Conservation (phyloP, 92 coral and sea anemone species). For the Porites lobata region DNA sequence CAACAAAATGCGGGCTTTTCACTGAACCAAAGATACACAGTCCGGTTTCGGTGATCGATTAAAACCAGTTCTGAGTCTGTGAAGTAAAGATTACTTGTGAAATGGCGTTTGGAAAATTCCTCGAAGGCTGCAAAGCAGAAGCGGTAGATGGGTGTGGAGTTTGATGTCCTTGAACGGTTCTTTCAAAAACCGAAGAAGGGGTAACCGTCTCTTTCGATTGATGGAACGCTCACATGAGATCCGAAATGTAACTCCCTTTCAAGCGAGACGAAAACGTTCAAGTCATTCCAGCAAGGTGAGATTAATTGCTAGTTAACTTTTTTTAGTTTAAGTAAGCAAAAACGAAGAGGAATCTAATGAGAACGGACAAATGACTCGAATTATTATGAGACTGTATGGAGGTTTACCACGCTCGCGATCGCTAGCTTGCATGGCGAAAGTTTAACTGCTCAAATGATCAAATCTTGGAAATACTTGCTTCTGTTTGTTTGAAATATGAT, state of each 20-base stretch:
- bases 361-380: conserved; percentile 1
- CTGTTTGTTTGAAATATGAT: too few species aligned
- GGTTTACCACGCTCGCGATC: too few species aligned
- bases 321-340: not conserved
- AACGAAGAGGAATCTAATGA: conserved; percentile 7
- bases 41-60: not conserved
- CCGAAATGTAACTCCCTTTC: not conserved
- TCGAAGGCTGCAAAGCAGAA: conserved; percentile 30
- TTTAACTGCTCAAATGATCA: too few species aligned
- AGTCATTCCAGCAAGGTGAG: not conserved
- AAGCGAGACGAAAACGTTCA: conserved; percentile 8
- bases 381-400: not conserved
- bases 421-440: too few species aligned
- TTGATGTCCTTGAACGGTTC: conserved; percentile 22
- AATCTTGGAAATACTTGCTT: too few species aligned
- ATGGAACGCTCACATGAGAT: conserved; percentile 16
- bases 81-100: too few species aligned
- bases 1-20: conserved; percentile 22
- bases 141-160: conserved; percentile 30
- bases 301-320: not conserved
- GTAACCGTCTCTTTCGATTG: conserved; percentile 7
- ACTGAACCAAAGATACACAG: not conserved
- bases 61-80: conserved; percentile 6
- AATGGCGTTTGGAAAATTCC: conserved; percentile 6
- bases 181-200: not conserved